A percentile compares a stretch with the other conserved stretches of the same genome.
Evolutionary conservation across 2,113 vertebrate genomes (phyloP).

Genomic region (Origma solitaria): DNA sequence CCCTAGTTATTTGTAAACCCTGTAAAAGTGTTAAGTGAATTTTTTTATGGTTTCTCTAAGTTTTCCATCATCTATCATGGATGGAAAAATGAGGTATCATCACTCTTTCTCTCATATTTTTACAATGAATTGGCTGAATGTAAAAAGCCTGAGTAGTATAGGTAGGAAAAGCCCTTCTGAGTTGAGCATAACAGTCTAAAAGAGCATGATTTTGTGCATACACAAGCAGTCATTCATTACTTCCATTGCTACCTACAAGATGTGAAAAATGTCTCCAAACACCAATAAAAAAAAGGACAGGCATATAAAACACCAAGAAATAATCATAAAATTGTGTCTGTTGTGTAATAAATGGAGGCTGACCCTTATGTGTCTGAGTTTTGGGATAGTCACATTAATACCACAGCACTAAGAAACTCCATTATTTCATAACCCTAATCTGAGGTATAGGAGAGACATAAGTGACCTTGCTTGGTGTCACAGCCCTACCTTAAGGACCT

Average conservation of each 20-base stretch:
- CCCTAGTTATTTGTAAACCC: not conserved
- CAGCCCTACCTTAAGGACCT: not conserved
- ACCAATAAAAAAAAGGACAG: not conserved
- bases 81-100: not conserved
- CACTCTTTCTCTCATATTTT: not conserved
- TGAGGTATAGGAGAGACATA: not conserved
- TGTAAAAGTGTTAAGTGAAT: not conserved
- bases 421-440: not conserved
- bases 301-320: not conserved
- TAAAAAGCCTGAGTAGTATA: not conserved
- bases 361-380: not conserved
- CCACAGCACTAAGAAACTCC: not conserved
- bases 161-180: not conserved
- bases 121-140: not conserved
- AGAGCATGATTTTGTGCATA: not conserved
- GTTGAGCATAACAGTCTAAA: not conserved
- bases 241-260: not conserved
- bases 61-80: not conserved
- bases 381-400: not conserved
- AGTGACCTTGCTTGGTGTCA: not conserved
- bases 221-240: not conserved
- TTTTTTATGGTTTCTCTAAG: not conserved
- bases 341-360: not conserved
- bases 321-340: not conserved
- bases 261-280: not conserved